Conservation (phyloP, 2,888 invertebrate species). For the Hirudinaria manillensis region DNA sequence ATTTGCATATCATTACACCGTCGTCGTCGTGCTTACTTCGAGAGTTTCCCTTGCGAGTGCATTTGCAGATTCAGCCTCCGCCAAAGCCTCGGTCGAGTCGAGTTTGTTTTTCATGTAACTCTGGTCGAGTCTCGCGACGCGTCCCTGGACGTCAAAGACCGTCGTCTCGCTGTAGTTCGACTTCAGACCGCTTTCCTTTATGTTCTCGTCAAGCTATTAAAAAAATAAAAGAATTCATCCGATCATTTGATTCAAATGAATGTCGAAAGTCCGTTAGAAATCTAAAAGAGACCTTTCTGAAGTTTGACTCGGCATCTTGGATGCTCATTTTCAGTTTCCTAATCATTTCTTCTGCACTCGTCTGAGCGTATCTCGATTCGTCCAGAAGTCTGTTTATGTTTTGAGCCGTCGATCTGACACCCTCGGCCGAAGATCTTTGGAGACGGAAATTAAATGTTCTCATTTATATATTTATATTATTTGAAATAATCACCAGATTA, state of each 20-base stretch:
- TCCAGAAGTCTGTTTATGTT: not conserved
- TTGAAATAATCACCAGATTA: not conserved
- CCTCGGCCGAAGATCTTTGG: not conserved
- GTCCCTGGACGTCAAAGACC: not conserved
- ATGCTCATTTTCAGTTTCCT: not conserved
- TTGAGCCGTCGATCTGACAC: not conserved
- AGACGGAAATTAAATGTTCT: not conserved
- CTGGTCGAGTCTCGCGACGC: not conserved
- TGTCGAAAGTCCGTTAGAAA: not conserved
- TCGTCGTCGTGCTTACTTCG: not conserved
- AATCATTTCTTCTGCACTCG: not conserved
- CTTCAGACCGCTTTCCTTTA: not conserved
- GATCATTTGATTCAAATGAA: not conserved
- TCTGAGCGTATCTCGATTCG: not conserved
- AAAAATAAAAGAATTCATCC: not conserved
- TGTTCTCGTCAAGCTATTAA: not conserved
- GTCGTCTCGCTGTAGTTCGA: not conserved
- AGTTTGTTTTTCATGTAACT: not conserved
- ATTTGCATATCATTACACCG: not conserved
- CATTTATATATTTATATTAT: not conserved
- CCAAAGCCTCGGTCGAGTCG: not conserved
- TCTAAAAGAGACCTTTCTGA: not conserved
- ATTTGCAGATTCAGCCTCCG: not conserved
- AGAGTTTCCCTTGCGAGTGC: not conserved
- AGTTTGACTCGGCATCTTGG: not conserved